Percentiles rank a stretch among this genome's conserved stretches.
Evolutionary conservation across 2,888 invertebrate genomes (phyloP).

Genomic region (Harpalus rufipes): DNA sequence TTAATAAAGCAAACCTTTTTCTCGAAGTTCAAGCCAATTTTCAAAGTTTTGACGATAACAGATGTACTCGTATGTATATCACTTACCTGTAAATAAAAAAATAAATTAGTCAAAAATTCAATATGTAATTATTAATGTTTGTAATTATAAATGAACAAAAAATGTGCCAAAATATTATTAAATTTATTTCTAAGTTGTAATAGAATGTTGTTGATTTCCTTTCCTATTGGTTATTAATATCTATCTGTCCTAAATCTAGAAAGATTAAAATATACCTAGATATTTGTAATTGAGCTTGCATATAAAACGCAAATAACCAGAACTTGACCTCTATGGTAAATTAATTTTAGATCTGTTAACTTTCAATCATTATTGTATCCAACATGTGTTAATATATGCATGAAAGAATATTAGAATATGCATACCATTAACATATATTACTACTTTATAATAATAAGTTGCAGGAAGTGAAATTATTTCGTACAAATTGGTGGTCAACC

Average conservation of each 20-base stretch:
- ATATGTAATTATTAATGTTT: too few relatives aligned
- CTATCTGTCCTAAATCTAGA: neutral
- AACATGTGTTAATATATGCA: slow-evolving; percentile 23
- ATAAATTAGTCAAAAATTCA: too few relatives aligned
- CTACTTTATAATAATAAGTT: neutral
- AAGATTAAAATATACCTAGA: neutral
- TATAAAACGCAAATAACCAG: neutral
- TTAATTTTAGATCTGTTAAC: neutral
- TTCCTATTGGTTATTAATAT: neutral
- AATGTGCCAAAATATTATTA: neutral
- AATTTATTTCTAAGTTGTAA: neutral
- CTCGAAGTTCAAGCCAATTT: too few relatives aligned
- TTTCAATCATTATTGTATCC: slow-evolving; percentile 32
- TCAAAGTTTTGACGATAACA: too few relatives aligned
- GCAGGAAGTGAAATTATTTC: slow-evolving; percentile 11
- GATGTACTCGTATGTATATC: too few relatives aligned
- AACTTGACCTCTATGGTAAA: slow-evolving; percentile 16
- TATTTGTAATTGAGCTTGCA: neutral
- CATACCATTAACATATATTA: slow-evolving; percentile 20
- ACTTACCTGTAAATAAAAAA: too few relatives aligned
- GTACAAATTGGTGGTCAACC: neutral
- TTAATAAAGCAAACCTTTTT: too few relatives aligned
- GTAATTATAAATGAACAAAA: neutral
- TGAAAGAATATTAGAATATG: slow-evolving; percentile 7
- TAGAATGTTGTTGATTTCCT: neutral